Evolutionary conservation across 2,113 vertebrate genomes (phyloP).

Genomic region (Anarrhichthys ocellatus): DNA sequence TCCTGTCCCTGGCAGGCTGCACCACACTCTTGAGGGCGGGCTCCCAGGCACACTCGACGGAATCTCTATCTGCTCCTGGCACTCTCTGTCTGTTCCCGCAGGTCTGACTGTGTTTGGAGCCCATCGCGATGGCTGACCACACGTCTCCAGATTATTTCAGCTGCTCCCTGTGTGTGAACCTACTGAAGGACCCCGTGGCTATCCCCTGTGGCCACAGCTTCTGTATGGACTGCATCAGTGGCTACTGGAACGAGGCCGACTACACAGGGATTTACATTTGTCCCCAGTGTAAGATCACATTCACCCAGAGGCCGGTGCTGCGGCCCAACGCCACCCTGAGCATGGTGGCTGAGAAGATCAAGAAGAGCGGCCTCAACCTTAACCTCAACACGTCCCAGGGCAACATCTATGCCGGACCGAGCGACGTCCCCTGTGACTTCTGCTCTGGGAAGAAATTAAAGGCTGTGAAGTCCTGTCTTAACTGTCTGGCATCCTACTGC

Average conservation of each 20-base stretch:
- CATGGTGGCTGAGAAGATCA: constrained; percentile 87
- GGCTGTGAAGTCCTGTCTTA: constrained; percentile 85
- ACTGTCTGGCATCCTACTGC: constrained; percentile 86
- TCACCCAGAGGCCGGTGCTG: constrained; percentile 86
- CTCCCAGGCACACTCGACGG: constrained; percentile 58
- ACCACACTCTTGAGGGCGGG: constrained; percentile 73
- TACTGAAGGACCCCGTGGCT: constrained; percentile 85
- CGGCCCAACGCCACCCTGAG: constrained; percentile 84
- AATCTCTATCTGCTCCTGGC: constrained; percentile 56
- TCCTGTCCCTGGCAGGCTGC: constrained; percentile 80
- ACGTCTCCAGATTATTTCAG: constrained; percentile 84
- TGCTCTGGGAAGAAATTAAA: constrained; percentile 84
- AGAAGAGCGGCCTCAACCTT: constrained; percentile 79
- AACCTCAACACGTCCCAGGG: constrained; percentile 62
- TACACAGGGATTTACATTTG: constrained; percentile 88
- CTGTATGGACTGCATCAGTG: constrained; percentile 88
- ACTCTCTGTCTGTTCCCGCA: constrained; percentile 52
- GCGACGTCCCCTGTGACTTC: constrained; percentile 85
- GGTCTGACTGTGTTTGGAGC: constrained; percentile 51
- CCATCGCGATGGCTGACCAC: constrained; percentile 81
- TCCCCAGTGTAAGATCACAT: constrained; percentile 86
- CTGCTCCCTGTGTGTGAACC: constrained; percentile 81
- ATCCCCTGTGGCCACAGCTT: constrained; percentile 87
- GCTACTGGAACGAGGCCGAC: constrained; percentile 88
- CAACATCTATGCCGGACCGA: constrained; percentile 69